Evolutionary conservation across 2,113 vertebrate species (phyloP), one percentile per base, ranked within the genome.

Genomic region (Corvus hawaiiensis): DNA sequence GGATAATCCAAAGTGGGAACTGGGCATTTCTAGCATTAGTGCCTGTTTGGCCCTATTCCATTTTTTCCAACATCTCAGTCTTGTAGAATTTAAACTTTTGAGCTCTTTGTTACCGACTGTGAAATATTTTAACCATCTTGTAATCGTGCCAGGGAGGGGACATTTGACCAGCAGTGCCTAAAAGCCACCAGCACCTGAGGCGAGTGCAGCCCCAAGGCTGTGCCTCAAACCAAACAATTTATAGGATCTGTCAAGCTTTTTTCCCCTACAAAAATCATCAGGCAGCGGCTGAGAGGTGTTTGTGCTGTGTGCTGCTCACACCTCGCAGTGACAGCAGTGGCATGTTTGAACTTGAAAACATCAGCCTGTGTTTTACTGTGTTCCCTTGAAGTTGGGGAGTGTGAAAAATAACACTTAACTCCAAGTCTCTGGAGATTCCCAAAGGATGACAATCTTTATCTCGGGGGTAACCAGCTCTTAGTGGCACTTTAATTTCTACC

Each of bases 301-400:
- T 20, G 52, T 80, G 84, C 9, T 84, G 17, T 9, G 46, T 81
- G 91, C 92, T 73, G 74, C 82, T 96, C 74, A 26, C 95, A 73
- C 94, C 88, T 91, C 54, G 13, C 66, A 11, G 66, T 87, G 84
- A 89, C 74, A 89, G 93, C 66, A 78, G 27, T 52, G 87, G 71
- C 74, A 35, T 33, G 66, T 96, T 96, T 93, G 96, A 93, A 93
- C 92, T 94, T 95, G 85, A 87, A 94, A 96, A 79, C 94, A 93
- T 85, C 92, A 91, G 85, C 58, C 84, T 49, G 54, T 26, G 77
- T 43, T 75, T 51, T 43, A 13, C 51, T 78, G 81, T 24, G 52
- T 32, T 90, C 74, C 49, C 78, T 96, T 94, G 71, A 95, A 97
- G 87, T 93, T 33, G 24, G 21, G 51, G 59, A 87, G 93, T 94